These are phyloP conservation scores for Limonius californicus DNA, from an alignment of 1,140 invertebrate genomes.

Conservation along the genomic window DNA sequence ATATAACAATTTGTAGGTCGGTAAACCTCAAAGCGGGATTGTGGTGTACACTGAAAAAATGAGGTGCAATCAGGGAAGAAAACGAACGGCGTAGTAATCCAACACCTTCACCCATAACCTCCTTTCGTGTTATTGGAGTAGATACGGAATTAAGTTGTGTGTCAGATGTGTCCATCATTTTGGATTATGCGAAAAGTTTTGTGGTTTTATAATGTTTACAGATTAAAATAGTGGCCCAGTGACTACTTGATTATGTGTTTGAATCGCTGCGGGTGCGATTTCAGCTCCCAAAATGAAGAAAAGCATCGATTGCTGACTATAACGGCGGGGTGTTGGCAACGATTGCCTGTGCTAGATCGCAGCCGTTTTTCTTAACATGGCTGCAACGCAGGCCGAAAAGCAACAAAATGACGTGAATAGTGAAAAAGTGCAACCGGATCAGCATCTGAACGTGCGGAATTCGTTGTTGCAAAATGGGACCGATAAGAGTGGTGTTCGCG, in stretches of 20 bases:
- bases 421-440: conserved; percentile 57
- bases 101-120: conserved; percentile 64
- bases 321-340: conserved; percentile 52
- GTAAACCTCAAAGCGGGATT: neutral
- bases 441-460: conserved; percentile 58
- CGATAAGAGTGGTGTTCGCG: conserved; percentile 42
- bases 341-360: conserved; percentile 45
- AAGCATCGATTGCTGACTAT: conserved; percentile 50
- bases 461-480: conserved; percentile 59
- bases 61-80: neutral
- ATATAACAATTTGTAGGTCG: conserved; percentile 8
- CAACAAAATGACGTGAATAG: conserved; percentile 59
- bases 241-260: conserved; percentile 52
- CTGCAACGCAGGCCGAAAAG: conserved; percentile 61
- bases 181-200: conserved; percentile 51
- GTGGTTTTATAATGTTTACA: conserved; percentile 44
- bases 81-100: conserved; percentile 48
- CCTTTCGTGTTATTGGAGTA: conserved; percentile 64
- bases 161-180: conserved; percentile 60
- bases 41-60: too few species aligned
- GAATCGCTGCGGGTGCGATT: conserved; percentile 45
- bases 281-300: conserved; percentile 41
- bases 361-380: conserved; percentile 57
- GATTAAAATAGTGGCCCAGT: conserved; percentile 48
- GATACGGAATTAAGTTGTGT: conserved; percentile 61